Evolutionary conservation across 2,797 vertebrate genomes (phyloP).

Genomic region (Argyrosomus regius): DNA sequence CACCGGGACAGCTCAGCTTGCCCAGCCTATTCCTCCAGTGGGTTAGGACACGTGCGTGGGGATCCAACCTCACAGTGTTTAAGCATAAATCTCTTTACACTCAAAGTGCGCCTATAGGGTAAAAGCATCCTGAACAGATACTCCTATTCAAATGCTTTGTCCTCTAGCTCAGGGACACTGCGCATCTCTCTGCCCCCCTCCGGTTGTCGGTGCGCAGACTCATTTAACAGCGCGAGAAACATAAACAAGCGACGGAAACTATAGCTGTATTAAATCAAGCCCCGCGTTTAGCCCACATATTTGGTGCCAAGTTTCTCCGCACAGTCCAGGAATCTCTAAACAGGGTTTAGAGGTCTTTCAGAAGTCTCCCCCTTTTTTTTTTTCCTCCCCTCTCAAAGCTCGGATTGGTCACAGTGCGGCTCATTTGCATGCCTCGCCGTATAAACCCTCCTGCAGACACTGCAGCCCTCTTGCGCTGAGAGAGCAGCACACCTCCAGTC

Average conservation of each 20-base stretch:
- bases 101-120: conserved; percentile 47
- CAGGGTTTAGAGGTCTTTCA: conserved; percentile 84
- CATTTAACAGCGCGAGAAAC: conserved; percentile 72
- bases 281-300: conserved; percentile 76
- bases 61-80: conserved; percentile 43
- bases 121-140: conserved; percentile 64
- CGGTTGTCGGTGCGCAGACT: conserved; percentile 70
- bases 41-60: conserved; percentile 55
- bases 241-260: conserved; percentile 80
- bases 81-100: conserved; percentile 63
- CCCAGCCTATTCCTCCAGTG: conserved; percentile 14
- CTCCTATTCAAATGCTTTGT: conserved; percentile 80
- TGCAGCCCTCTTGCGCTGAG: conserved; percentile 82
- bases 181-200: conserved; percentile 71
- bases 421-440: conserved; percentile 94
- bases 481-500: conserved; percentile 73
- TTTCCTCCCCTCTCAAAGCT: conserved; percentile 61
- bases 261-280: conserved; percentile 79
- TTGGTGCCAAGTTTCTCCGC: conserved; percentile 79
- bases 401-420: conserved; percentile 84
- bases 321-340: conserved; percentile 86
- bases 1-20: conserved; percentile 39
- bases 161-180: conserved; percentile 86
- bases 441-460: conserved; percentile 88
- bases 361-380: conserved; percentile 67